Base-by-base conservation (phyloP, 1,140 invertebrate species). In the Sycophaga agraensis region DNA sequence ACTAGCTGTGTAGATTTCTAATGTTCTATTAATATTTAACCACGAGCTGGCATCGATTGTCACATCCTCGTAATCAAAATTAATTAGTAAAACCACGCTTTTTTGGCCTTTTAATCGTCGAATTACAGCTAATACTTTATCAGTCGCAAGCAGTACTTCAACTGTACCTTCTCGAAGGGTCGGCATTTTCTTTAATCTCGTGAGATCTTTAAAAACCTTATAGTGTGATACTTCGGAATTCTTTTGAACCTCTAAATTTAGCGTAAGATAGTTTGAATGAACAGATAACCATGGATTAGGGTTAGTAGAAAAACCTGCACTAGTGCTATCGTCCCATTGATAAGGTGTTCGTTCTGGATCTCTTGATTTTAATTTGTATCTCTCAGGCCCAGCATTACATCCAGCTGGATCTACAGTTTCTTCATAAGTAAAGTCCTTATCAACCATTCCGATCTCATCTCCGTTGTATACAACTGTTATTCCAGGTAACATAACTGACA, bases 401-500 rank as follows among this genome's bases (percentile, higher is more conserved):
- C 77, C 77, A 16, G 68, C 67, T 14, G 83, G 79, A 65, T 79
- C 77, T 11, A 75, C 53, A 0, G 77, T 83, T 45, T 84, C 76
- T 26, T 74, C 65, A 61, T 75, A 83, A 17, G 82, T 79, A 2
- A 89, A 78, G 46, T 69, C 84, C 14, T 81, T 83, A 74, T 92
- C 84, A 4, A 83, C 77, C 88, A 93, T 91, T 2, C 87, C 91
- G 58, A 92, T 85, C 75, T 92, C 90, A 74, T 92, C 89, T 37
- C 89, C 89, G 70, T 90, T 87, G 73, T 91, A 91, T 34, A 85
- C 84, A 14, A 90, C 80, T 0, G 85, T 81, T 14, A 88, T 84
- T 0, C 89, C 89, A 0, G 87, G 87, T 39, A 91, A 69, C 0
- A 89, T 73, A 58, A 86, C 74, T 5, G 83, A 78, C 21, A 91